Evolutionary conservation across 2,113 vertebrate species (phyloP), one percentile per base, ranked within the genome.

Genomic region (Oreochromis spilurus): DNA sequence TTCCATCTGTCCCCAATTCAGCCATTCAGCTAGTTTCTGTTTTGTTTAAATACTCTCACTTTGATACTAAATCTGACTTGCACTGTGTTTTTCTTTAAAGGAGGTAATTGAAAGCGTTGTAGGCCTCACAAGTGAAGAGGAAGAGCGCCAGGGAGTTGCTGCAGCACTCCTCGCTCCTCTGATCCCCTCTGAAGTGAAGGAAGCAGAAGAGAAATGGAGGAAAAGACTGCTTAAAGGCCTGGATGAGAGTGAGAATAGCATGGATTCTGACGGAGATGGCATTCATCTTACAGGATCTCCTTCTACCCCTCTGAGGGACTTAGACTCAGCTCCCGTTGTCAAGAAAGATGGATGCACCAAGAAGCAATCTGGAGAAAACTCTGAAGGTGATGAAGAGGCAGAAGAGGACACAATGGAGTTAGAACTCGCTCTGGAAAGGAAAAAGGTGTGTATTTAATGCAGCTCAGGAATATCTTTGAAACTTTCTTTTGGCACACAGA

Each of bases 151-250:
- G 6, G 99, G 99, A 4, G 99, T 99, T 57, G 99, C 99, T 3
- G 98, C 97, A 0, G 97, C 98, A 29, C 95, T 99, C 9, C 96
- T 99, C 10, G 99, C 97, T n/a, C 98, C 98, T 0, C 96, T 99
- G 1, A 94, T 99, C 88, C 97, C 99, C 0, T 96, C 97, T 0
- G 97, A 98, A 80, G 97, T 99, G 53, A 99, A 99, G 92, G 97
- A 98, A 81, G 97, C 98, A 58, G 99, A 99, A 88, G 98, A 99
- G 87, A 97, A 97, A 60, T 99, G 98, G 99, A 96, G 99, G 65
- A 98, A 98, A 88, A 97, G 95, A 83, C 96, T 98, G 24, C 95
- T 99, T 29, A 98, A 97, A 87, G 95, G 96, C 40, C 96, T 97
- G 72, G 98, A 99, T 38, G 96, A 97, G 0, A 96, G 96, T 2